Conservation (phyloP, 2,888 invertebrate species). For the Dorcus hopei region DNA sequence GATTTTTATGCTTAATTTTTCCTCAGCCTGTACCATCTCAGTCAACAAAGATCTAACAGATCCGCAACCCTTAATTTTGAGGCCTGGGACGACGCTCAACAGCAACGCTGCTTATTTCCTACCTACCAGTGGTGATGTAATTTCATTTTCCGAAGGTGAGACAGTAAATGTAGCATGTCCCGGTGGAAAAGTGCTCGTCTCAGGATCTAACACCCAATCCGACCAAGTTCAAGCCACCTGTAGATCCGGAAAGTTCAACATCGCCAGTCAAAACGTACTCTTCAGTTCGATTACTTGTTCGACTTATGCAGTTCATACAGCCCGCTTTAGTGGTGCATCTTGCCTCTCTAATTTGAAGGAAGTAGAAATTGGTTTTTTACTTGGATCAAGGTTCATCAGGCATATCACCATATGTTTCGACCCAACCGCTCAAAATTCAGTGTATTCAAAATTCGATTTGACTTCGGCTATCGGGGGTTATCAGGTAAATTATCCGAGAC, state of each 20-base stretch:
- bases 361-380: constrained; percentile 53
- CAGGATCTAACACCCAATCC: constrained; percentile 5
- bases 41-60: constrained; percentile 53
- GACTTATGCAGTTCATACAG: constrained; percentile 44
- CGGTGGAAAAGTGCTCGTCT: constrained; percentile 21
- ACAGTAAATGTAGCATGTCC: constrained; percentile 28
- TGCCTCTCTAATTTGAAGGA: constrained; percentile 45
- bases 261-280: constrained; percentile 21
- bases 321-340: constrained; percentile 46
- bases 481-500: constrained; percentile 52
- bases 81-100: constrained; percentile 33
- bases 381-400: constrained; percentile 50
- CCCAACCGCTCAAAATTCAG: constrained; percentile 49
- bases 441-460: constrained; percentile 55
- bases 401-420: constrained; percentile 58
- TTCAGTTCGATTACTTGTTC: constrained; percentile 51
- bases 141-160: constrained; percentile 23
- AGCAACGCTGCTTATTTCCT: constrained; percentile 26
- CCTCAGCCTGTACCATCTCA: constrained; percentile 47
- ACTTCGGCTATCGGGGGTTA: constrained; percentile 49
- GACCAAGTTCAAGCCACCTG: constrained; percentile 23
- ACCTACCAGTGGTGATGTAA: constrained; percentile 21
- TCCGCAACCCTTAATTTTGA: constrained; percentile 60
- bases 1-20: neutral
- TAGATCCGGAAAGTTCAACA: constrained; percentile 26